Percentiles rank a stretch among this genome's conserved stretches.
phyloP scores from a whole-genome alignment of 2,888 invertebrate genomes.

The Tubulanus polymorphus region DNA sequence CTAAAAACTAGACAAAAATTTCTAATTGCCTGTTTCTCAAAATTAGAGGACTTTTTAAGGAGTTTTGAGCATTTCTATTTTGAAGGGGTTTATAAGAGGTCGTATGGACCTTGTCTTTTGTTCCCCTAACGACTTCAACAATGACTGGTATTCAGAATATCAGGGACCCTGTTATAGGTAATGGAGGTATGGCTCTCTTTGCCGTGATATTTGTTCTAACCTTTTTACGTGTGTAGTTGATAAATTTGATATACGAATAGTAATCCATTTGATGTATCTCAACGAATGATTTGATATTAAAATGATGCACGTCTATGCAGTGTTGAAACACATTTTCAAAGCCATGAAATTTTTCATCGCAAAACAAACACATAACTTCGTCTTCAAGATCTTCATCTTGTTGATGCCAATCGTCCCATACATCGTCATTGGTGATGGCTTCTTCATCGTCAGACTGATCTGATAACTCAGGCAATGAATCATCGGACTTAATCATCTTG shows the following conservation, averaged over 20 bases:
- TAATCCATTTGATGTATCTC: conserved; percentile 32
- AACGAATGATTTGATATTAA: conserved; percentile 25
- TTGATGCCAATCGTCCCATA: conserved; percentile 21
- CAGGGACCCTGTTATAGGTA: background rate
- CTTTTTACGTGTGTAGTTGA: conserved; percentile 43
- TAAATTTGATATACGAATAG: conserved; percentile 46
- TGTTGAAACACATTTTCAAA: conserved; percentile 27
- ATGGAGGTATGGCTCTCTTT: background rate
- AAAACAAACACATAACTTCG: conserved; percentile 34
- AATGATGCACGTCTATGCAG: conserved; percentile 26
- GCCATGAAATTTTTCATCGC: conserved; percentile 20
- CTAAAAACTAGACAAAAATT: no score
- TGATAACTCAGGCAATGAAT: no score
- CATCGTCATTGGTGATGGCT: conserved; percentile 14
- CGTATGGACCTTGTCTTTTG: no score
- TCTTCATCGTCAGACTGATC: no score
- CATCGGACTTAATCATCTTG: no score
- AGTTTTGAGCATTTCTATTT: no score
- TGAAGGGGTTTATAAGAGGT: no score
- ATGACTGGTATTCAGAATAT: no score
- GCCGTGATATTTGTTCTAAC: conserved; percentile 20
- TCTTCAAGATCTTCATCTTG: background rate
- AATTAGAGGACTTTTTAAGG: no score
- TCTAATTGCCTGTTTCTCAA: no score
- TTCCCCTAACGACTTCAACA: no score